A percentile compares a stretch with the other conserved stretches of the same genome.
phyloP scores from a whole-genome alignment of 2,113 vertebrate species.

The Pterocles gutturalis region DNA sequence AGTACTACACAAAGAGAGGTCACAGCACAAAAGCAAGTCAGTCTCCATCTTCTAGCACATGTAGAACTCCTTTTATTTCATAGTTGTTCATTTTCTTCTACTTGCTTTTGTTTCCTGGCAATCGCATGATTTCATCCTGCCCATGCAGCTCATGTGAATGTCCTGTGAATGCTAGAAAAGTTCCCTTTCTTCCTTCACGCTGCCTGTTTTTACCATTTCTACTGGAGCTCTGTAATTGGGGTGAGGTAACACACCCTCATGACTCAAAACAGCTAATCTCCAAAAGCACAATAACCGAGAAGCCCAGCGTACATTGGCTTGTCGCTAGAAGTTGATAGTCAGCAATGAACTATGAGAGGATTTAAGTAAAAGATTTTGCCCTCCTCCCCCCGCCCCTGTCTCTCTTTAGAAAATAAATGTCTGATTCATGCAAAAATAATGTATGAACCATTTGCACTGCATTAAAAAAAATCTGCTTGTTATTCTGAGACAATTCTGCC shows the following conservation, averaged over 20 bases:
- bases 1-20: constrained; percentile 49
- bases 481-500: constrained; percentile 62
- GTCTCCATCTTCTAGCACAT: background rate
- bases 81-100: constrained; percentile 40
- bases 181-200: constrained; percentile 34
- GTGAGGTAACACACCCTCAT: constrained; percentile 54
- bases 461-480: constrained; percentile 61
- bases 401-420: constrained; percentile 53
- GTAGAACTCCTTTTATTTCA: constrained; percentile 39
- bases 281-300: constrained; percentile 32
- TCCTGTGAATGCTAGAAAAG: constrained; percentile 54
- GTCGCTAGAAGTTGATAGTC: constrained; percentile 16
- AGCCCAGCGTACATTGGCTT: constrained; percentile 8
- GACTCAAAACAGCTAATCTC: constrained; percentile 66
- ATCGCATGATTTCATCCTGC: constrained; percentile 56
- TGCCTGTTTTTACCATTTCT: constrained; percentile 58
- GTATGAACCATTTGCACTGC: constrained; percentile 44
- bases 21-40: constrained; percentile 4
- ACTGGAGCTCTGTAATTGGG: constrained; percentile 45
- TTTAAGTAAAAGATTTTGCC: constrained; percentile 50
- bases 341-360: constrained; percentile 44
- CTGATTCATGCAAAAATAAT: constrained; percentile 68
- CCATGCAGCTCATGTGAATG: constrained; percentile 58
- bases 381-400: background rate
- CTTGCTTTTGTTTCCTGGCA: constrained; percentile 55